These are phyloP conservation scores for Molossus molossus DNA, from an alignment of 2,797 vertebrate genomes.

Conservation along the genomic window DNA sequence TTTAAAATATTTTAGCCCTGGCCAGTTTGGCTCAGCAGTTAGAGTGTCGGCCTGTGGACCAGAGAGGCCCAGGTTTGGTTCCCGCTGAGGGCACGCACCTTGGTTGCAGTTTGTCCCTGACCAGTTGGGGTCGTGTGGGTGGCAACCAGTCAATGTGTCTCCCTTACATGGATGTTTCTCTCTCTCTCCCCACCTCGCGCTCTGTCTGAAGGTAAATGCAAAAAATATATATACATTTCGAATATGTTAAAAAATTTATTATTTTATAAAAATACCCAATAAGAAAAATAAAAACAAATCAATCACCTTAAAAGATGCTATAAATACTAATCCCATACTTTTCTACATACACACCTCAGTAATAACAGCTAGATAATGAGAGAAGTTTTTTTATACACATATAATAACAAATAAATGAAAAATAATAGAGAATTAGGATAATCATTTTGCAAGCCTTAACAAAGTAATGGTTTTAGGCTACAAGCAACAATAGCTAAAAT, in stretches of 20 bases:
- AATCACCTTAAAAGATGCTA: background rate
- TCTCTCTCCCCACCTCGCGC: too few relatives aligned
- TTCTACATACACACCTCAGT: background rate
- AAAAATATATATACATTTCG: too few relatives aligned
- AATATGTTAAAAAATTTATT: slow-evolving; percentile 36
- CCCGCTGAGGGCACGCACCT: too few relatives aligned
- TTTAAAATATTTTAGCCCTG: background rate
- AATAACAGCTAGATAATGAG: background rate
- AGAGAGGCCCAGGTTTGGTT: too few relatives aligned
- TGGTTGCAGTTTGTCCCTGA: too few relatives aligned
- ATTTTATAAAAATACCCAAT: background rate
- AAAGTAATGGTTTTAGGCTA: background rate
- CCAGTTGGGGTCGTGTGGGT: too few relatives aligned
- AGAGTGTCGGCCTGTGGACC: too few relatives aligned
- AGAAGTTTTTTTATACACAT: background rate
- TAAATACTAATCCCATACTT: background rate
- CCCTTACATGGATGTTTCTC: too few relatives aligned
- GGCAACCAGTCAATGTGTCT: too few relatives aligned
- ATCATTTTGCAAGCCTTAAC: slow-evolving; percentile 8
- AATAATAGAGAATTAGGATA: background rate
- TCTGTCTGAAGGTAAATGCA: too few relatives aligned
- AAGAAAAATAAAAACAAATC: background rate
- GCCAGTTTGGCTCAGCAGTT: too few relatives aligned
- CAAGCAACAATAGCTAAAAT: background rate
- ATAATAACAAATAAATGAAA: slow-evolving; percentile 46